Percentiles rank a stretch among this genome's conserved stretches.
Evolutionary conservation across 2,113 vertebrate species (phyloP).

Genomic region (Odobenus rosmarus): DNA sequence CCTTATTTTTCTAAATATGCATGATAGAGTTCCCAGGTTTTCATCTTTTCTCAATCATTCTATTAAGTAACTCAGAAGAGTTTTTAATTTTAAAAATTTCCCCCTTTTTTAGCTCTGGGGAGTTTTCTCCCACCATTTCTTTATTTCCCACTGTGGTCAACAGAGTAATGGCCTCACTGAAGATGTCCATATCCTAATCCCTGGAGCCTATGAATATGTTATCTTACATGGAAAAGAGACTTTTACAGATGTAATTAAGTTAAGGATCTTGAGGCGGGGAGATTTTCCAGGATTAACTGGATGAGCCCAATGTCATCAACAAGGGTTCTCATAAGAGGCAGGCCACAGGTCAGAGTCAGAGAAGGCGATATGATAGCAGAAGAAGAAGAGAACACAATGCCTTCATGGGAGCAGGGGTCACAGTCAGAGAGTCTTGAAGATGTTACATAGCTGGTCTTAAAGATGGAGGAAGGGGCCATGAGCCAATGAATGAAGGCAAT

Average conservation of each 20-base stretch:
- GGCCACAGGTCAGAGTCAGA: neutral
- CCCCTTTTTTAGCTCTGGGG: neutral
- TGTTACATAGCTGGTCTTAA: neutral
- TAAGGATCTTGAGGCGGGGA: neutral
- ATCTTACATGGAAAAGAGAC: neutral
- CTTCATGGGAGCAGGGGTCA: rapidly evolving
- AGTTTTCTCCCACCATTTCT: neutral
- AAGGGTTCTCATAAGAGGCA: neutral
- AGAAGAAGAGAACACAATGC: rapidly evolving
- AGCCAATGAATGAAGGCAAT: neutral
- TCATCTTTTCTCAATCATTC: neutral
- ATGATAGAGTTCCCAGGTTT: too few relatives aligned
- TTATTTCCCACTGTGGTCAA: neutral
- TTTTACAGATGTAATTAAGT: neutral
- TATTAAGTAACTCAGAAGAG: neutral
- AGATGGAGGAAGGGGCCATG: neutral
- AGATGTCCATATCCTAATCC: neutral
- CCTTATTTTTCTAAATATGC: neutral
- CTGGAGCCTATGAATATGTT: neutral
- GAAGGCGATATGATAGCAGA: neutral
- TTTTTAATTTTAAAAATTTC: neutral
- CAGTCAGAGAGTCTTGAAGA: neutral
- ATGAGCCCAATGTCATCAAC: neutral
- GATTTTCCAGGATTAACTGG: neutral
- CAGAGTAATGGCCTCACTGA: neutral